Evolutionary conservation across 2,888 invertebrate genomes (phyloP).

Genomic region (Cerastis leucographa): DNA sequence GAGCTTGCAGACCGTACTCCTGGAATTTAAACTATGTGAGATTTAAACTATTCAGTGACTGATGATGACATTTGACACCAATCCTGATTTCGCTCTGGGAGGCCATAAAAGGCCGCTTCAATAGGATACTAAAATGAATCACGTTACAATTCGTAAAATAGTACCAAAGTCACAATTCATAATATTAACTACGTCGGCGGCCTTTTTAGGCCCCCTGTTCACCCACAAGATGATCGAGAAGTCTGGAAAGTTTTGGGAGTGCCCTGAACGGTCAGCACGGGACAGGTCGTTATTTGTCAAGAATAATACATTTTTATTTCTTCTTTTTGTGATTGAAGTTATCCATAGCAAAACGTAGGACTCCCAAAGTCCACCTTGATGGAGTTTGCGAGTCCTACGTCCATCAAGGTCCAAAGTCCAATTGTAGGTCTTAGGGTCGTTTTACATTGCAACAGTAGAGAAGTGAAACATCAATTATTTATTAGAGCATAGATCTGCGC

Average conservation of each 20-base stretch:
- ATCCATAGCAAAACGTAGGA: background rate
- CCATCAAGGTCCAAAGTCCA: too few species aligned
- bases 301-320: background rate
- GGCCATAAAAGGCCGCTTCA: too few species aligned
- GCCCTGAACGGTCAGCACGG: background rate
- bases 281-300: too few species aligned
- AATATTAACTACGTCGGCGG: too few species aligned
- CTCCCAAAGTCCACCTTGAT: background rate
- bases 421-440: background rate
- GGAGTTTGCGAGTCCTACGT: too few species aligned
- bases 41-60: background rate
- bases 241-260: background rate
- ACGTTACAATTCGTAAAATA: background rate
- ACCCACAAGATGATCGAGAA: background rate
- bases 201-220: background rate
- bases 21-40: conserved; percentile 65
- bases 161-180: background rate
- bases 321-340: background rate
- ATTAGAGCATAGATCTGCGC: background rate
- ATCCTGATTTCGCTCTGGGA: background rate
- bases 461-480: background rate
- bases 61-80: background rate
- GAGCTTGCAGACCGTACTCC: conserved; percentile 88
- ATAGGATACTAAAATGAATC: too few species aligned
- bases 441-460: background rate